phyloP scores from a whole-genome alignment of 2,888 invertebrate species.

The Ommatoiulus sabulosus region DNA sequence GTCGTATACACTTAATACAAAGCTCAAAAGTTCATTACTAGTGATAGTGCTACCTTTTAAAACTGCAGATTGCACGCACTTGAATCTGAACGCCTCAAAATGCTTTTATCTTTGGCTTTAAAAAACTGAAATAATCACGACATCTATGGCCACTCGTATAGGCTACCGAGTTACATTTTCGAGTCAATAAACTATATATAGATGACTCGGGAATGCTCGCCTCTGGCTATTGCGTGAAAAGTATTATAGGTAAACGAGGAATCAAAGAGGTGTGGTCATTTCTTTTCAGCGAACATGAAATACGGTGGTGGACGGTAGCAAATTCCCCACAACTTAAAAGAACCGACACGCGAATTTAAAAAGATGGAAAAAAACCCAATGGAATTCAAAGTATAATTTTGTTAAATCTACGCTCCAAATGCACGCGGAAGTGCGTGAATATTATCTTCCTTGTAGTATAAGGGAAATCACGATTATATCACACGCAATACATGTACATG shows the following conservation, averaged over 20 bases:
- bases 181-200: conserved; percentile 34
- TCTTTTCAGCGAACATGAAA: neutral
- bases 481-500: neutral
- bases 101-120: neutral
- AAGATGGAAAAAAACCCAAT: neutral
- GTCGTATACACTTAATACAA: neutral
- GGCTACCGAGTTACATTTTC: conserved; percentile 32
- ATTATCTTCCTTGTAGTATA: neutral
- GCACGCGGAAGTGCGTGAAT: neutral
- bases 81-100: neutral
- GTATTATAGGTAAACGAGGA: neutral
- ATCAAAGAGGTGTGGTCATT: conserved; percentile 22
- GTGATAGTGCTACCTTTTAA: conserved; percentile 30
- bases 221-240: neutral
- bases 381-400: neutral
- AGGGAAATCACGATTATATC: neutral
- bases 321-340: neutral
- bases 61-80: conserved; percentile 44
- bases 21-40: neutral
- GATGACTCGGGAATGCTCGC: neutral
- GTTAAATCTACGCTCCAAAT: neutral
- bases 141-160: neutral
- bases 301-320: neutral
- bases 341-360: neutral
- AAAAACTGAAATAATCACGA: neutral